Base-by-base conservation (phyloP, 2,888 invertebrate species). In the Cataglyphis cursor region DNA sequence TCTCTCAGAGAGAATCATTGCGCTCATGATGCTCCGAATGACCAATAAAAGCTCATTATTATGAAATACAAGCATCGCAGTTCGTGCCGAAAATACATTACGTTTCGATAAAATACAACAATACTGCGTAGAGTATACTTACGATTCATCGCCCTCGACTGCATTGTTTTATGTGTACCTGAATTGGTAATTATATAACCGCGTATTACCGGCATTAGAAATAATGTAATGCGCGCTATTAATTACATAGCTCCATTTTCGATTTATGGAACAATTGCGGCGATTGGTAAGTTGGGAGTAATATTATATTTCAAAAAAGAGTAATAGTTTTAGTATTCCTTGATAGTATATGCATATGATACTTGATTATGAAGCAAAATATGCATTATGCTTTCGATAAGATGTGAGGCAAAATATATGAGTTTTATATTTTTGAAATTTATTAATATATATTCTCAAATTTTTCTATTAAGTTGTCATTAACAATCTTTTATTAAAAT, bases 131-230 rank as follows among this genome's bases (percentile, higher is more conserved):
- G 65, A 76, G 48, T 73, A 81, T 65, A 83, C 83, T 83, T 83
- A 83, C 81, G 48, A 64, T 48, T 81, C 61, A 72, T 41, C 21
- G 66, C 74, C 41, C 44, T 48, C 75, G 57, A 68, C 57, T 78
- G 68, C 66, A 85, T 86, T 89, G 85, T 84, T 78, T 76, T 35
- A 68, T 21, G n/a, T 51, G n/a, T 51, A 59, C 54, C 65, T 87
- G 82, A 87, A 88, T 87, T 72, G 85, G 68, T 89, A 87, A 89
- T 87, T 81, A 86, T 68, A 84, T 84, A 84, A 85, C 74, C 59
- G 74, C 74, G 64, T 57, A 85, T 82, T 82, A 85, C 65, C 57
- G 35, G 70, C 72, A 78, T 70, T 82, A 64, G 68, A 70, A 82
- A 83, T 82, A 74, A 84, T 81, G 81, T 83, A 85, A 57, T 61